phyloP scores from a whole-genome alignment of 2,797 vertebrate species.

The Chaenodraco wilsoni region DNA sequence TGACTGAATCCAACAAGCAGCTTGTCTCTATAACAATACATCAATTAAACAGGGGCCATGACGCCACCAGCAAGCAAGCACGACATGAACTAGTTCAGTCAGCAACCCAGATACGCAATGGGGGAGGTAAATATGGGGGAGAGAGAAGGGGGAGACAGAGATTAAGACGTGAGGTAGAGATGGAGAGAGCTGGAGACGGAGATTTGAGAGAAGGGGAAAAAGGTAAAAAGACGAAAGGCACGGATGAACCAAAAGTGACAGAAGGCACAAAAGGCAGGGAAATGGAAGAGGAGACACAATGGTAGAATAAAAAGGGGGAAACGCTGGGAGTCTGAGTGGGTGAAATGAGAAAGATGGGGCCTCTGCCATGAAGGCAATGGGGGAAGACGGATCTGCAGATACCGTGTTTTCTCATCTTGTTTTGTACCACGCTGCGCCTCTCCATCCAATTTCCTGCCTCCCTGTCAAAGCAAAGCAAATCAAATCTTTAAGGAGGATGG shows the following conservation, averaged over 20 bases:
- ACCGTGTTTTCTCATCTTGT: slow-evolving; percentile 43
- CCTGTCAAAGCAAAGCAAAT: slow-evolving; percentile 61
- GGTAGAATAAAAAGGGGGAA: slow-evolving; percentile 2
- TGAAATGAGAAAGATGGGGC: slow-evolving; percentile 32
- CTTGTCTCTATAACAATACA: slow-evolving; percentile 61
- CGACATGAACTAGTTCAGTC: slow-evolving; percentile 70
- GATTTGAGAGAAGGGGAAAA: background rate
- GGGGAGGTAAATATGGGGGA: slow-evolving; percentile 3
- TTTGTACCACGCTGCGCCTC: slow-evolving; percentile 24
- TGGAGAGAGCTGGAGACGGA: background rate
- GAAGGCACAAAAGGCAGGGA: slow-evolving; percentile 1
- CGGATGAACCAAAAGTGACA: slow-evolving; percentile 19
- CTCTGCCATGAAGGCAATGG: slow-evolving; percentile 34
- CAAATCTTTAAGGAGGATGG: slow-evolving; percentile 55
- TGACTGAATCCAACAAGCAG: slow-evolving; percentile 51
- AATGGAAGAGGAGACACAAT: slow-evolving; percentile 17
- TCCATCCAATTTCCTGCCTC: slow-evolving; percentile 60
- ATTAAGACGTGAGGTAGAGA: slow-evolving; percentile 5
- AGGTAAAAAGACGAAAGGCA: background rate
- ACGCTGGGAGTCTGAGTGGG: slow-evolving; percentile 7
- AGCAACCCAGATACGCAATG: slow-evolving; percentile 62
- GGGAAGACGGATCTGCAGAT: slow-evolving; percentile 48
- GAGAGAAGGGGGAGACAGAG: slow-evolving; percentile 16
- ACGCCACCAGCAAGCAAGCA: slow-evolving; percentile 51
- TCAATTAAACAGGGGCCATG: slow-evolving; percentile 67